Evolutionary conservation across 2,113 vertebrate species (phyloP), one percentile per base, ranked within the genome.

Genomic region (Hipposideros armiger): DNA sequence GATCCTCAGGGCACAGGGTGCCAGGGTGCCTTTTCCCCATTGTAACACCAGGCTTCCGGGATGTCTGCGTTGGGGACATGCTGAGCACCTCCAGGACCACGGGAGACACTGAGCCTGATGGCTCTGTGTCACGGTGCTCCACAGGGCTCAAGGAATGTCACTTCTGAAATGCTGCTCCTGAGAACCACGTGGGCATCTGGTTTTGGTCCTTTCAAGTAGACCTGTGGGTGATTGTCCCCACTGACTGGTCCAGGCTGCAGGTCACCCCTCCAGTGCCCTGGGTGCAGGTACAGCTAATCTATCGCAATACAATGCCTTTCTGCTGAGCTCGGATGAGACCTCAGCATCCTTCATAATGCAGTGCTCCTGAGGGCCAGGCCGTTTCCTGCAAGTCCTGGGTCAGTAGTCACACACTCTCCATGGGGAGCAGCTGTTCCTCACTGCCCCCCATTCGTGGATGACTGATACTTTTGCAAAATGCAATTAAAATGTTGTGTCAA

Each of bases 71-170:
- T 5, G 30, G 64, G 74, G 17, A 30, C 4, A 1, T 64, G 84
- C 64, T 3, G 1, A 86, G 73, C 1, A 2, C 73, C 64, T 7
- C 32, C 32, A 15, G 74, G 14, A 32, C 72, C 40, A 13, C 60
- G 54, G 54, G 42, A 47, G n/a, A 62, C 0, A 8, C 64, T 17
- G 80, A n/a, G 2, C 6, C 11, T 16, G 30, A 11, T 17, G 50
- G 50, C 50, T 9, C 50, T 50, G 50, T 50, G 50, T 50, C 11
- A 11, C 5, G 6, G 54, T 1, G 19, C 4, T 72, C 32, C 3
- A 0, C 3, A 4, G 64, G 40, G 4, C 66, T 70, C 54, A 42
- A 20, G 2, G 0, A 54, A 5, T 8, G 28, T 17, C 28, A 11
- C 26, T 4, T 69, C 32, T 73, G n/a, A 47, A 52, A 73, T 2